Percentiles rank a stretch among this genome's conserved stretches.
Evolutionary conservation across 2,113 vertebrate genomes (phyloP).

Genomic region (Numenius arquata): DNA sequence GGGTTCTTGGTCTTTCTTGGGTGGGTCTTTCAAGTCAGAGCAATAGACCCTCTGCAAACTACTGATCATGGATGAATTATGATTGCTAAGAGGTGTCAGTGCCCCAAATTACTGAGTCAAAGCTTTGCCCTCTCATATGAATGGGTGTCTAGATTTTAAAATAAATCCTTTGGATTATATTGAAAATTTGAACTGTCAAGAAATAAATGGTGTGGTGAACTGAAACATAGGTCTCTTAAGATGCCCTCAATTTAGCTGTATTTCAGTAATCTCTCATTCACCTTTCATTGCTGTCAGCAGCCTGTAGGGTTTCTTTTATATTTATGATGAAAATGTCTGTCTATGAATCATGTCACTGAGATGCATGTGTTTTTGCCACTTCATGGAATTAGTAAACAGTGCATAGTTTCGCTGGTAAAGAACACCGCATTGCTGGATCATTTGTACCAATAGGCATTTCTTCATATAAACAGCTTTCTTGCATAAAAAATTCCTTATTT

Average conservation of each 20-base stretch:
- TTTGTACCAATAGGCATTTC: neutral
- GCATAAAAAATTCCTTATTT: neutral
- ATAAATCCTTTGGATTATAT: conserved; percentile 16
- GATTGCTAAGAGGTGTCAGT: neutral
- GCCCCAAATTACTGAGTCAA: neutral
- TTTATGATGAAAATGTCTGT: neutral
- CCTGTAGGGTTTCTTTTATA: neutral
- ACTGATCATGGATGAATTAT: neutral
- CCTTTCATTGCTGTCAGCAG: neutral
- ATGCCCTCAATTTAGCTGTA: neutral
- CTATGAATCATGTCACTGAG: neutral
- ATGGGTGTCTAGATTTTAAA: neutral
- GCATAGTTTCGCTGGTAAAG: neutral
- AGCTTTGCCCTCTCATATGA: neutral
- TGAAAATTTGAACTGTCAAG: conserved; percentile 35
- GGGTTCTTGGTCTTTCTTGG: neutral
- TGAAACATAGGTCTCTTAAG: conserved; percentile 14
- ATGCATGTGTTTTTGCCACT: neutral
- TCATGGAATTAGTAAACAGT: neutral
- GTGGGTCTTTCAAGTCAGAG: neutral
- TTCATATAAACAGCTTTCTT: neutral
- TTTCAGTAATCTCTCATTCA: conserved; percentile 39
- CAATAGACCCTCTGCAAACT: neutral
- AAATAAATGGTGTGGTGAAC: conserved; percentile 14
- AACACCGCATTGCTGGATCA: neutral